Evolutionary conservation across 2,113 vertebrate species (phyloP), one percentile per base, ranked within the genome.

Genomic region (Colossoma macropomum): DNA sequence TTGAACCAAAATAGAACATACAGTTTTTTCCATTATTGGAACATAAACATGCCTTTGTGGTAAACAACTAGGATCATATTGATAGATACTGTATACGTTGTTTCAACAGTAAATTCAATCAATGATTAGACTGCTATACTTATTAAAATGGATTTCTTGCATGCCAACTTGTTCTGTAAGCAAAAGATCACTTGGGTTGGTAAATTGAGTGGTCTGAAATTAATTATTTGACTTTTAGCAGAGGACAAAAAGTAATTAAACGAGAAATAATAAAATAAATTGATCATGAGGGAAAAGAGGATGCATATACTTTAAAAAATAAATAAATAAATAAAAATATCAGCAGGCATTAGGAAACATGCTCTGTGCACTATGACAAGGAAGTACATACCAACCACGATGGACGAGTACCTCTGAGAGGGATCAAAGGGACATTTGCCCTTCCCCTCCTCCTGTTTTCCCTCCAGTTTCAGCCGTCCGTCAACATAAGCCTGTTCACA

Each of bases 351-450:
- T n/a, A 19, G 27, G 11, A 30, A 32, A 34, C 6, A 28, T 11
- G 32, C 17, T 69, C 6, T 16, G 3, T 60, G 1, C 34, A 10
- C 23, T 23, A 76, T 54, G 62, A n/a, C 77, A 72, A 41, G 48
- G 76, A 77, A 79, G 86, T 83, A 94, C 94, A 82, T 89, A 96
- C 95, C 95, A 21, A 93, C 91, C 89, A 95, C 91, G 77, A 95
- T 45, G 74, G 94, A 93, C 0, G 93, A 90, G 41, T 90, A 92
- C 82, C 91, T 94, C 66, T 91, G 91, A 76, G 93, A 92, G 28
- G 95, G 95, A 88, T 94, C 94, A 88, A 95, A 96, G 0, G 94
- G 94, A 88, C 94, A 94, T 80, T 92, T 95, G 72, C 94, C 94
- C 79, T 94, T 93, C 70, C 93, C 92, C 73, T 95, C 94, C 78